Base-by-base conservation (phyloP, 2,113 vertebrate genomes). In the Myotis davidii region DNA sequence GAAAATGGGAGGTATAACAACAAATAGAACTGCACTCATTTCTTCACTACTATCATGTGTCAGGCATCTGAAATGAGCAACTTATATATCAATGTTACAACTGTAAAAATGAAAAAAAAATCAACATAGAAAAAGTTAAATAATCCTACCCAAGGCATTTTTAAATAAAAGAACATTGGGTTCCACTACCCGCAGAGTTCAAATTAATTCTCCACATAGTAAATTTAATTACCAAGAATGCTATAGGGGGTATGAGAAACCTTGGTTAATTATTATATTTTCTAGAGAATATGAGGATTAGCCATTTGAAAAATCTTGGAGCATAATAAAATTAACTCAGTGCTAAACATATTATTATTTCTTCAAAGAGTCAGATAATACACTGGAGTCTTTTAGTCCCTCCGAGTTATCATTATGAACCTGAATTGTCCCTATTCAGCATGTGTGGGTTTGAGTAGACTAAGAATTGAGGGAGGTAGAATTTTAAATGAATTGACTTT, bases 161-260 rank as follows among this genome's bases (percentile, higher is more conserved):
- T 86, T 90, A n/a, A 78, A 88, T 92, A 86, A 92, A 95, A 95
- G 48, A 97, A 73, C 59, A 52, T 69, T 92, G 23, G 11, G 27
- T 74, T 92, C 32, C 59, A 85, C 50, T 76, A 82, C 45, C n/a
- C 20, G 85, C 17, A 87, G 70, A 78, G 45, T 81, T 96, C 45
- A 94, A 92, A 96, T 85, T 90, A 97, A 92, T 95, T 93, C 85
- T 94, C 27, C 16, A 56, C 81, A 93, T 7, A 89, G 92, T 94
- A 87, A 94, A 91, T 88, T 97, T 91, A 96, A 97, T 97, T 97
- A 96, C 42, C 42, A 56, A 90, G 34, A 95, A 93, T 96, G 89
- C 86, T 95, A 93, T 70, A 93, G 74, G 86, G 85, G 20, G 37
- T 72, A 86, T 59, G 27, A 91, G 78, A 92, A 96, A 83, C 86